These are phyloP conservation scores for Epizoanthus scotinus DNA, from an alignment of 92 coral and sea anemone genomes.

Conservation along the genomic window DNA sequence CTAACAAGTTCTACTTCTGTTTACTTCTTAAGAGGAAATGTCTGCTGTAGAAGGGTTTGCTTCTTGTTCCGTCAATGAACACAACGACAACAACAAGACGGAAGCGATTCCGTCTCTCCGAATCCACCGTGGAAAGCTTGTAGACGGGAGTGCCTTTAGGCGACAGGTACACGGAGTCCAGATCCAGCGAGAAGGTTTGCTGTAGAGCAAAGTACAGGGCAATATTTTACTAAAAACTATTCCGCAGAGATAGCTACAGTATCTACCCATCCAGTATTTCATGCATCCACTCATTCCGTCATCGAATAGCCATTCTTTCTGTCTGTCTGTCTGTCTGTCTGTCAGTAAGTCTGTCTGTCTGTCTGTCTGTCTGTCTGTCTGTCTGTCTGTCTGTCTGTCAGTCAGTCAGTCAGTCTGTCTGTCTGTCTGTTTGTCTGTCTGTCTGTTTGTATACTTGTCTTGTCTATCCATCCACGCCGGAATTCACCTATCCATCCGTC, in stretches of 20 bases:
- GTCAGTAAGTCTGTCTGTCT: no score
- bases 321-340: neutral
- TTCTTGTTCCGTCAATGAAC: conserved; percentile 73
- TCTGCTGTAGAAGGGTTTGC: conserved; percentile 71
- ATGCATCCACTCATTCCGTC: neutral
- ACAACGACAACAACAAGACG: conserved; percentile 67
- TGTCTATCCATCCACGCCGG: no score
- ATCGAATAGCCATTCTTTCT: neutral
- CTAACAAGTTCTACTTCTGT: conserved; percentile 1
- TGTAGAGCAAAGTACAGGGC: neutral
- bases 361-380: no score
- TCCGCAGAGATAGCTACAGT: no score
- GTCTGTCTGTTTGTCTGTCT: no score
- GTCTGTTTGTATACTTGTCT: no score
- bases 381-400: no score
- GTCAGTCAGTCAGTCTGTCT: no score
- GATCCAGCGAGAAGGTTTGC: conserved; percentile 49
- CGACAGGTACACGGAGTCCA: conserved; percentile 45
- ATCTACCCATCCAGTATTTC: neutral
- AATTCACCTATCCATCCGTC: no score
- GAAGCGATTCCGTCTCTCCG: conserved; percentile 83
- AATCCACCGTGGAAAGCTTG: conserved; percentile 95
- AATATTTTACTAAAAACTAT: neutral
- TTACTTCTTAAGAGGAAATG: conserved; percentile 77
- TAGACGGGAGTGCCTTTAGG: conserved; percentile 82